Evolutionary conservation across 92 coral and sea anemone species (phyloP), one percentile per base, ranked within the genome.

Genomic region (Virgularia gustaviana): DNA sequence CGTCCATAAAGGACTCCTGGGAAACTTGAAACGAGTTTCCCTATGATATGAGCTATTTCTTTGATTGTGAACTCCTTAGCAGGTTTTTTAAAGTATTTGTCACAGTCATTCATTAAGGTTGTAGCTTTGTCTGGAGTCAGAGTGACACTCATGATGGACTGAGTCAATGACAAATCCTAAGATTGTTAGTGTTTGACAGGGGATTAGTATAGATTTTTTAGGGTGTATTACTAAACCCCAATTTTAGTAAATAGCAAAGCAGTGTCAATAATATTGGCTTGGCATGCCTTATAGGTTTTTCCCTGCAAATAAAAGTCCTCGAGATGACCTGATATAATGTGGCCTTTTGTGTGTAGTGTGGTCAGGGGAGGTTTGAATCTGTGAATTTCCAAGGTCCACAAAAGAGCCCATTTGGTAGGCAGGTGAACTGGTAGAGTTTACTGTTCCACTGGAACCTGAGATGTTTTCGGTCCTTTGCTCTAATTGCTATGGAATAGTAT

Each of bases 11-110:
- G n/a, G n/a, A n/a, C n/a, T n/a, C n/a, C n/a, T n/a, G 81, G 77
- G 6, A 75, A 57, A 49, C 89, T 85, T 9, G 81, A 71, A 34
- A 85, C 84, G 13, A 85, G 77, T 56, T 63, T 62, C n/a, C 86
- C 83, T 36, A 76, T 81, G 10, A 85, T 62, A 33, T 74, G 83
- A 30, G 86, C 86, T 32, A 85, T 45, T 52, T 71, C 75, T 45
- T 45, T 72, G 29, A 81, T 60, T 81, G 11, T 52, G 27, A 41
- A 4, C 0, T 38, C 22, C 36, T 60, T 60, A 1, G 45, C 8
- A 39, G 9, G 15, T 36, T 55, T 60, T 2, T 60, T 30, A 9
- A 60, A 15, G 27, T 31, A 23, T 7, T 27, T 33, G n/a, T 57
- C 20, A 30, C 36, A 57, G 2, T 10, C 13, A 2, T 30, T 18